A percentile compares a stretch with the other conserved stretches of the same genome.
phyloP scores from a whole-genome alignment of 2,113 vertebrate species.

The Podilymbus podiceps region DNA sequence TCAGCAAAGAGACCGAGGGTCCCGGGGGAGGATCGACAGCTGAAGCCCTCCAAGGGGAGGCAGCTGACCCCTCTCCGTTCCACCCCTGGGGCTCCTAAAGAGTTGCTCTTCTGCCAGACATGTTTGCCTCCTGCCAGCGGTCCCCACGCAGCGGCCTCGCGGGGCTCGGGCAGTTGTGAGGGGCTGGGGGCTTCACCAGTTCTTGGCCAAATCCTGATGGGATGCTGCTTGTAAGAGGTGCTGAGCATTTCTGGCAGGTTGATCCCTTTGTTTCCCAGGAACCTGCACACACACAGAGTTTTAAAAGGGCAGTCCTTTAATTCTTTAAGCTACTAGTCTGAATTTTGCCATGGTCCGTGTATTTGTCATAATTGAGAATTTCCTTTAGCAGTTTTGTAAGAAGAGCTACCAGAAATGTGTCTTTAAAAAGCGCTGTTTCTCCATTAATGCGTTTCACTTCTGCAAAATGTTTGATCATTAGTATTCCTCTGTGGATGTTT shows the following conservation, averaged over 20 bases:
- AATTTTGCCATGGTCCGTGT: not conserved
- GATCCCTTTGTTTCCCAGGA: not conserved
- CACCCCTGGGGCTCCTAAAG: accelerated
- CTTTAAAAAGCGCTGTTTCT: not conserved
- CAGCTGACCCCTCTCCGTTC: not conserved
- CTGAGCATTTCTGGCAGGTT: not conserved
- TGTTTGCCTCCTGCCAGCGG: not conserved
- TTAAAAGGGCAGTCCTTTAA: not conserved
- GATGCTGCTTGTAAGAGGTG: not conserved
- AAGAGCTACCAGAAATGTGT: not conserved
- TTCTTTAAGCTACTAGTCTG: not conserved
- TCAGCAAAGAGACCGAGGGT: not conserved
- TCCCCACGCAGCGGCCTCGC: not conserved
- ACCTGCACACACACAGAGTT: not conserved
- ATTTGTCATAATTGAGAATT: not conserved
- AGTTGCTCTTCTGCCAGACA: not conserved
- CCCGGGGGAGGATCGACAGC: not conserved
- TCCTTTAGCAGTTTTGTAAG: not conserved
- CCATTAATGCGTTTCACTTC: not conserved
- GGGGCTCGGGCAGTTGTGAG: not conserved
- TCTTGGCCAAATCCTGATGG: not conserved
- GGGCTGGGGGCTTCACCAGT: not conserved
- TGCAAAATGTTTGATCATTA: not conserved
- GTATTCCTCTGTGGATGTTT: not conserved
- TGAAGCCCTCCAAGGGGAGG: not conserved